Percentiles rank a stretch among this genome's conserved stretches.
These are phyloP conservation scores for Monodelphis domestica DNA, from an alignment of 2,797 vertebrate genomes.

Conservation along the genomic window DNA sequence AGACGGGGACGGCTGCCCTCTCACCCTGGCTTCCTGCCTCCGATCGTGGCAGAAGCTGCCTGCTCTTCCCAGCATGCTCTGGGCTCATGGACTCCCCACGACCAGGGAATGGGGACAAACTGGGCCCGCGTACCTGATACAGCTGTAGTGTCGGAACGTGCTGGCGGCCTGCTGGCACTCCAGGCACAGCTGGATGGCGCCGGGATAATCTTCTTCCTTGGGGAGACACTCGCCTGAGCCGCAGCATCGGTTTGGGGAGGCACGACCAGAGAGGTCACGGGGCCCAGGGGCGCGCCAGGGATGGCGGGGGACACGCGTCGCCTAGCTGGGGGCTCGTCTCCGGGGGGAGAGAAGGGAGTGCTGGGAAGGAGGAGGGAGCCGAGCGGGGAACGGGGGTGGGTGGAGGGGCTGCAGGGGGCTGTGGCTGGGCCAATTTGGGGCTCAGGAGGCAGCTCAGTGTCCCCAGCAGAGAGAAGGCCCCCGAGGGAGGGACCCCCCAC, in stretches of 20 bases:
- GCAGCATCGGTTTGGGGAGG: background rate
- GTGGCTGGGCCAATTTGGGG: background rate
- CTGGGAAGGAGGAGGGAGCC: background rate
- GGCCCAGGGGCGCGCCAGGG: too few species aligned
- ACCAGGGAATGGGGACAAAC: too few species aligned
- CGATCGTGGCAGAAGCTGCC: background rate
- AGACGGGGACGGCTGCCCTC: background rate
- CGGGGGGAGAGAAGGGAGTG: too few species aligned
- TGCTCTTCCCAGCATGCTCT: too few species aligned
- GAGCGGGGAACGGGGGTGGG: background rate
- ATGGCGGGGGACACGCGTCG: background rate
- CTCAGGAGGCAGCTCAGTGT: background rate
- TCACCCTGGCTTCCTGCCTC: too few species aligned
- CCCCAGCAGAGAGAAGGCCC: background rate
- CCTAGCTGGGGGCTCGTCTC: too few species aligned
- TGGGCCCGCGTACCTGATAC: slow-evolving; percentile 92
- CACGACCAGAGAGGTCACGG: background rate
- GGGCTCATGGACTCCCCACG: background rate
- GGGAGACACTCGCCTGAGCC: slow-evolving; percentile 26
- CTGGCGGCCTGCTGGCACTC: slow-evolving; percentile 99
- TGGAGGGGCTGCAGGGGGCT: too few species aligned
- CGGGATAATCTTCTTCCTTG: slow-evolving; percentile 98
- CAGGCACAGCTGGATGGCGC: slow-evolving; percentile 97
- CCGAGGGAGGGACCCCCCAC: too few species aligned
- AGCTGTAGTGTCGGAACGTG: slow-evolving; percentile 99